Base-by-base conservation (phyloP, 1,140 invertebrate species). In the Hyphantria cunea region DNA sequence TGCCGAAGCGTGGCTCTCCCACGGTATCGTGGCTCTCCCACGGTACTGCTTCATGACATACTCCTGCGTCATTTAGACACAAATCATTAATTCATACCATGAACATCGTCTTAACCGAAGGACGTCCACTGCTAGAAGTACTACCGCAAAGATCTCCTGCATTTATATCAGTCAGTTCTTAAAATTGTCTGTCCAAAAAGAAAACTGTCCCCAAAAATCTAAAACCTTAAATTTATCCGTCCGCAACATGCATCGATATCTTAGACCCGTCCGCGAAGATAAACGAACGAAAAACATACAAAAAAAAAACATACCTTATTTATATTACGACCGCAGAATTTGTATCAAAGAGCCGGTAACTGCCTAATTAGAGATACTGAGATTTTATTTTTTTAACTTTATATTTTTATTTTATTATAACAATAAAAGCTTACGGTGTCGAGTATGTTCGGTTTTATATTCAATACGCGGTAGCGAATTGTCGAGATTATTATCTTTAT, bases 361-460 rank as follows among this genome's bases (percentile, higher is more conserved):
- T 50, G 48, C 56, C 56, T 60, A 60, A 60, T 60, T 60, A 60
- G 56, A 50, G 13, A 17, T 13, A n/a, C 12, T 8, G 8, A 32
- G 17, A 13, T 41, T 25, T 42, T 31, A 34, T 53, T 50, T 33
- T 50, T 25, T 59, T 58, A 47, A 32, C n/a, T n/a, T 39, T 39
- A 39, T 3, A 39, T 39, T 39, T 39, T 58, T 37, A 17, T 55
- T 45, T 55, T 32, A 45, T 50, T 42, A 2, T 14, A 42, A 60
- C 56, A 44, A 48, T 60, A 60, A 60, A 60, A 60, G 56, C 48
- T 60, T 60, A 60, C 56, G 56, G 48, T 60, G 50, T 8, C 34
- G 34, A 44, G 48, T 49, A 39, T 51, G n/a, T 12, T 8, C 12
- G 48, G 11, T 50, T 34, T 60, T 51, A 42, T 50, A 50, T 44